Conservation (phyloP, 2,797 vertebrate species). For the Somateria mollissima region DNA sequence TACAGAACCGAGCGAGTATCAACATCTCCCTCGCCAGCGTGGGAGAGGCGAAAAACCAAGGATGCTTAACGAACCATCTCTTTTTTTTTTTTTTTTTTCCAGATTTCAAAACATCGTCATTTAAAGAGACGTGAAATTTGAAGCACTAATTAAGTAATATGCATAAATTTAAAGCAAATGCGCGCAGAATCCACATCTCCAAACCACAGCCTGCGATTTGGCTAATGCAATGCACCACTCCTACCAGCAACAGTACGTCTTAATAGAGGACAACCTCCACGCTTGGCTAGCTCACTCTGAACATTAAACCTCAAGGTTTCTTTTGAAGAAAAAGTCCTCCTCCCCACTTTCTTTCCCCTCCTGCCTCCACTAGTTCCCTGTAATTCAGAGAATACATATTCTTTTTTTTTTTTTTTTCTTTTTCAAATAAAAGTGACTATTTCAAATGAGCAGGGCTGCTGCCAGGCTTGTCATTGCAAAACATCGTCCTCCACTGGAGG, state of each 20-base stretch:
- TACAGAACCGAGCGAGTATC: conserved; percentile 4
- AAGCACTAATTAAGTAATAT: conserved; percentile 44
- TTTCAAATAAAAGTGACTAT: neutral
- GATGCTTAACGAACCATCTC: neutral
- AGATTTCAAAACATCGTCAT: conserved; percentile 42
- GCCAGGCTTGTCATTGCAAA: neutral
- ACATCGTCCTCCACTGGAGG: neutral
- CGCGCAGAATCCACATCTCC: conserved; percentile 19
- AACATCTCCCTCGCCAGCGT: neutral
- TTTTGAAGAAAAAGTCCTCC: conserved; percentile 37
- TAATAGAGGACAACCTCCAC: neutral
- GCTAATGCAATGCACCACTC: conserved; percentile 15
- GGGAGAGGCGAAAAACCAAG: neutral
- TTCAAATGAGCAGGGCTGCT: neutral
- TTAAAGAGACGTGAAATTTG: conserved; percentile 37
- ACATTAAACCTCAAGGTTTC: conserved; percentile 15
- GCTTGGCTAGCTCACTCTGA: neutral
- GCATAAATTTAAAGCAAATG: conserved; percentile 42
- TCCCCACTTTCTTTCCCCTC: neutral
- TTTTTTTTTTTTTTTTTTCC: conserved; percentile 19
- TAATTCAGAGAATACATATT: neutral
- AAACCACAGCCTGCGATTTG: conserved; percentile 27
- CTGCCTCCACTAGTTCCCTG: neutral
- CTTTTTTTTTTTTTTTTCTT: neutral
- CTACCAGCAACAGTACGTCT: neutral